Percentiles rank a stretch among this genome's conserved stretches.
Evolutionary conservation across 2,797 vertebrate species (phyloP).

Genomic region (Molothrus aeneus): DNA sequence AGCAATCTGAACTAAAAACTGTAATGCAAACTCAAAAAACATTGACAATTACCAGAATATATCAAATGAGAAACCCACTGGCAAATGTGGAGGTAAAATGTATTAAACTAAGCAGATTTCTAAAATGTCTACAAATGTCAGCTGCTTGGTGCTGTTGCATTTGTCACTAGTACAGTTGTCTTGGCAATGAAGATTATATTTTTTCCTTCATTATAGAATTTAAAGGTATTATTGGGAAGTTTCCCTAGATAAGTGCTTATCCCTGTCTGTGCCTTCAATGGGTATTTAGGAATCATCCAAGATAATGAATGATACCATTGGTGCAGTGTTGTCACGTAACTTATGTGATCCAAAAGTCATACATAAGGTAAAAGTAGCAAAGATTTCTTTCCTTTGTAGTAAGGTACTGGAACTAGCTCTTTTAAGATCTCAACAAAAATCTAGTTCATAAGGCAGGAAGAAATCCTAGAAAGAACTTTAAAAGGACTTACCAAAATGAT

Average conservation of each 20-base stretch:
- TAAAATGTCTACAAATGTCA: constrained; percentile 8
- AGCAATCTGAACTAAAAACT: background rate
- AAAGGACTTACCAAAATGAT: background rate
- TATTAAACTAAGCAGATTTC: constrained; percentile 10
- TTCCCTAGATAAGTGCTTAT: constrained; percentile 34
- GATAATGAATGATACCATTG: background rate
- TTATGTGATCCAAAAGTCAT: background rate
- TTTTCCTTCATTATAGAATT: constrained; percentile 53
- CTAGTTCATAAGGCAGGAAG: background rate
- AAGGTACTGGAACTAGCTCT: background rate
- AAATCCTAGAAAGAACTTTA: background rate
- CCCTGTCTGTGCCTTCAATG: constrained; percentile 24
- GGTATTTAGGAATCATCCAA: background rate
- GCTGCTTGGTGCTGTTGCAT: background rate
- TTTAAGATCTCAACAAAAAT: background rate
- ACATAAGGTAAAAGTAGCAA: background rate
- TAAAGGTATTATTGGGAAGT: constrained; percentile 36
- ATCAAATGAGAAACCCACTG: constrained; percentile 16
- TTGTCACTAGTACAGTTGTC: constrained; percentile 27
- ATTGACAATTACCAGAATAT: constrained; percentile 31
- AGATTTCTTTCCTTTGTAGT: background rate
- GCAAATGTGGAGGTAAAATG: constrained; percentile 15
- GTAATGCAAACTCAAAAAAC: background rate
- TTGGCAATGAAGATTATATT: constrained; percentile 18
- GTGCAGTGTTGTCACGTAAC: background rate